Percentiles rank a stretch among this genome's conserved stretches.
Conservation (phyloP, 2,113 vertebrate genomes). For the Poecile atricapillus region DNA sequence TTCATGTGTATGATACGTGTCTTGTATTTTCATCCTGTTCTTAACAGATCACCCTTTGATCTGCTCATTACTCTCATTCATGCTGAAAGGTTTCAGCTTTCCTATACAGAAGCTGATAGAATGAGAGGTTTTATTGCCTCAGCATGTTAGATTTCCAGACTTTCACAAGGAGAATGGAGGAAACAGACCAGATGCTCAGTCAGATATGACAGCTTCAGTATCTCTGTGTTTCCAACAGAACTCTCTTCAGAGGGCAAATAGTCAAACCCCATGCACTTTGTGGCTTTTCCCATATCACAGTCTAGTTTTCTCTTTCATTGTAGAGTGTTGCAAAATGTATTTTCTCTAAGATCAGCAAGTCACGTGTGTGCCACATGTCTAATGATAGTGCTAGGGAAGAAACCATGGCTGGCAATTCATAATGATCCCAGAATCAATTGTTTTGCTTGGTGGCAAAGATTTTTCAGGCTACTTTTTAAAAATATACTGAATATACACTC, state of each 20-base stretch:
- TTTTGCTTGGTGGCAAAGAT: neutral
- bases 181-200: constrained; percentile 29
- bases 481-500: neutral
- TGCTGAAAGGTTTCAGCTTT: constrained; percentile 54
- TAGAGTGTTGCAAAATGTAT: neutral
- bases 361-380: neutral
- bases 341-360: neutral
- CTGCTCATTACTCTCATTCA: constrained; percentile 28
- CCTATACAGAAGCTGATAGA: constrained; percentile 31
- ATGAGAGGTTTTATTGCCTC: constrained; percentile 29
- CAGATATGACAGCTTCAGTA: neutral
- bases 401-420: neutral
- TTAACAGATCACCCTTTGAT: constrained; percentile 36
- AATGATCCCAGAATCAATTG: neutral
- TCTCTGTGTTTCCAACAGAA: neutral
- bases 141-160: constrained; percentile 14
- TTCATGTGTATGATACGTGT: constrained; percentile 2
- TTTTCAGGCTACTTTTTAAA: neutral
- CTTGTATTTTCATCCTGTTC: constrained; percentile 37
- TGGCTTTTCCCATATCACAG: neutral
- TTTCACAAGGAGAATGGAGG: constrained; percentile 1
- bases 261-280: neutral
- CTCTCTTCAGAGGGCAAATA: neutral
- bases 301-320: neutral
- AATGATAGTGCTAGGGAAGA: neutral